These are phyloP conservation scores for Neoitamus cyanurus DNA, from an alignment of 2,888 invertebrate species.

Conservation along the genomic window DNA sequence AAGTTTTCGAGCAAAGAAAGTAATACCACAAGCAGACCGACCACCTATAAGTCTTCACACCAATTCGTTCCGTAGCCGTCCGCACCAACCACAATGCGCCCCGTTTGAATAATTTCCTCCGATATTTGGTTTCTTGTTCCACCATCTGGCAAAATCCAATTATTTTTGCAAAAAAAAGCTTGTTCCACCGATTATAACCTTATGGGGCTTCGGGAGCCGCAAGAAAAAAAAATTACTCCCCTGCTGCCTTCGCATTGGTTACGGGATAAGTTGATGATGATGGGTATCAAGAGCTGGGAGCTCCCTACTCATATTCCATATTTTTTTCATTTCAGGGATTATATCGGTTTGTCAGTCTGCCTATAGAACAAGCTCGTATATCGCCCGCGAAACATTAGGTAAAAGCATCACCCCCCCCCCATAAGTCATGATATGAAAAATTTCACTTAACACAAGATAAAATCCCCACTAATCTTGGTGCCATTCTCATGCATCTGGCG, in stretches of 20 bases:
- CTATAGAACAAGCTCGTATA: neutral
- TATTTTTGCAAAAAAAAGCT: neutral
- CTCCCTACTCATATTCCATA: neutral
- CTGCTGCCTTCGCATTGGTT: neutral
- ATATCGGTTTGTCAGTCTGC: neutral
- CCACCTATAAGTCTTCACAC: neutral
- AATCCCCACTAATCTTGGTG: neutral
- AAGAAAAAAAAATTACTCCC: neutral
- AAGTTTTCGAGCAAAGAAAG: neutral
- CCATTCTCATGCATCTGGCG: neutral
- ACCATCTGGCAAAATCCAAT: conserved; percentile 1
- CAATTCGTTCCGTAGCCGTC: too few relatives aligned
- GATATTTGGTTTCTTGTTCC: neutral
- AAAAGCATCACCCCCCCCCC: neutral
- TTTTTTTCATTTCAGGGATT: neutral
- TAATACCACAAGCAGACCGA: neutral
- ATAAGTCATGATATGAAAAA: neutral
- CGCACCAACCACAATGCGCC: neutral
- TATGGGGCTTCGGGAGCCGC: neutral
- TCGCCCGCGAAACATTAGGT: neutral
- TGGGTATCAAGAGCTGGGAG: neutral
- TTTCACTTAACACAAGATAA: neutral
- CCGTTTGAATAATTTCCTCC: neutral
- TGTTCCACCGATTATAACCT: neutral
- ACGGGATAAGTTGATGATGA: neutral